Conservation (phyloP, 2,113 vertebrate species). For the Pithys albifrons region DNA sequence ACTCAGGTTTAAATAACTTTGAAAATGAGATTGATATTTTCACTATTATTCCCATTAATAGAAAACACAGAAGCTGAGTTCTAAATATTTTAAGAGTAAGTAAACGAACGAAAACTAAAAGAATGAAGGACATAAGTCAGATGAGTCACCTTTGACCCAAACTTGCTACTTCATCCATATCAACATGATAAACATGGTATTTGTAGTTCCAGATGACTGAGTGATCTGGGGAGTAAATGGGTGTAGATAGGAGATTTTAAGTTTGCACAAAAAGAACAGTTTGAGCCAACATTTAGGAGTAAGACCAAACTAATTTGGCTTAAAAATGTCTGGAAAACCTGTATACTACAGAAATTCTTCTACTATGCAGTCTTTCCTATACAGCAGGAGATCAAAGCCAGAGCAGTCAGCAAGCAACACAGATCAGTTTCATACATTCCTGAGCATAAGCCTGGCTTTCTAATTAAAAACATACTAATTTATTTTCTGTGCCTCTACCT, state of each 20-base stretch:
- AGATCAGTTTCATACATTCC: background rate
- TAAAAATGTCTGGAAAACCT: background rate
- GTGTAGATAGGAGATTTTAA: background rate
- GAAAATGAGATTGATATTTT: background rate
- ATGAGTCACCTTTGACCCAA: background rate
- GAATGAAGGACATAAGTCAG: background rate
- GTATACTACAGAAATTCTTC: background rate
- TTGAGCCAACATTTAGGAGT: background rate
- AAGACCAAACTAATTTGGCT: background rate
- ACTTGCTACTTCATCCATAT: background rate
- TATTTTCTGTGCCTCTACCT: background rate
- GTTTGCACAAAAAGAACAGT: background rate
- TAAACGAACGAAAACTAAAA: background rate
- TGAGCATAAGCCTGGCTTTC: background rate
- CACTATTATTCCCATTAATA: background rate
- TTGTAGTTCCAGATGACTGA: background rate
- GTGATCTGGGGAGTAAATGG: background rate
- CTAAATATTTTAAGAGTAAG: background rate
- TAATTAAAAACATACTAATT: background rate
- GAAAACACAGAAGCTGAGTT: background rate
- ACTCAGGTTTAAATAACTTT: background rate
- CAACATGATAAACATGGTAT: background rate
- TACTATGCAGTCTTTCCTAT: background rate
- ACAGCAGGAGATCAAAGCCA: background rate
- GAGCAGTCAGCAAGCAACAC: background rate